A percentile compares a stretch with the other conserved stretches of the same genome.
Conservation (phyloP, 2,113 vertebrate species). For the Drymodes brunneopygia region DNA sequence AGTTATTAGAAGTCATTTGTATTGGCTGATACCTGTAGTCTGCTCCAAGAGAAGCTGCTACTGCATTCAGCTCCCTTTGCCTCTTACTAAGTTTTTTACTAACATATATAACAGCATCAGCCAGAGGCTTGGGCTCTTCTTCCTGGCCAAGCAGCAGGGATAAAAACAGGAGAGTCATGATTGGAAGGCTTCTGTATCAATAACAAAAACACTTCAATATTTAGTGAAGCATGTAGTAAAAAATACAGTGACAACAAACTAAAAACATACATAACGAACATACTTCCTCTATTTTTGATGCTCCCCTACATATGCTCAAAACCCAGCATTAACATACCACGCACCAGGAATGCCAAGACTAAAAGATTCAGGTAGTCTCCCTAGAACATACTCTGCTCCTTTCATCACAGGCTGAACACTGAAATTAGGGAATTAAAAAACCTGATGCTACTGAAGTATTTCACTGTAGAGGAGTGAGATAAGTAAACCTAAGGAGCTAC, state of each 20-base stretch:
- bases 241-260: background rate
- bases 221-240: background rate
- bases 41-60: slow-evolving; percentile 90
- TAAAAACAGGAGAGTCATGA: background rate
- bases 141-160: slow-evolving; percentile 21
- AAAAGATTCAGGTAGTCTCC: background rate
- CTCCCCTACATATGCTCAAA: background rate
- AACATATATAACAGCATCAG: slow-evolving; percentile 84
- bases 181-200: background rate
- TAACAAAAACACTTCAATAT: background rate
- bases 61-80: slow-evolving; percentile 87
- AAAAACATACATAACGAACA: background rate
- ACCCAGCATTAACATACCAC: background rate
- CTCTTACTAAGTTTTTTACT: slow-evolving; percentile 92
- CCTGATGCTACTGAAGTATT: background rate
- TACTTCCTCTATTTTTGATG: background rate
- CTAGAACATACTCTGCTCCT: background rate
- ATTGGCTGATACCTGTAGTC: slow-evolving; percentile 85
- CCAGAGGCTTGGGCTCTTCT: slow-evolving; percentile 73
- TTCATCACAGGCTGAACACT: background rate
- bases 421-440: background rate
- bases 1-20: background rate
- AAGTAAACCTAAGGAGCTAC: background rate
- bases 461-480: background rate
- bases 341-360: background rate